Base-by-base conservation (phyloP, 2,113 vertebrate genomes). In the Centropus bengalensis region DNA sequence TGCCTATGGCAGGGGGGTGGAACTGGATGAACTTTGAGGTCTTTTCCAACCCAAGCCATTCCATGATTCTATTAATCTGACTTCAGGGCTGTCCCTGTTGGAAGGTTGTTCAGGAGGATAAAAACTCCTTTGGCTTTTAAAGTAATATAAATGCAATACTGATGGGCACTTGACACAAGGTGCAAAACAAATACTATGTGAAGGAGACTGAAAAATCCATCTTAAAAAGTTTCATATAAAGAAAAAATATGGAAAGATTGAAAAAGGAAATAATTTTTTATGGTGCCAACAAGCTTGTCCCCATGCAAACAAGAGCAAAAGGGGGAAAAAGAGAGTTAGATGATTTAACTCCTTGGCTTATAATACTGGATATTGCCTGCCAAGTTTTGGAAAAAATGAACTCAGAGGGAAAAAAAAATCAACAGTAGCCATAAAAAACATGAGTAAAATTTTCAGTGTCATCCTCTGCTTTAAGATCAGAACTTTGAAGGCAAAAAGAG, bases 101-200 rank as follows among this genome's bases (percentile, higher is more conserved):
- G 51, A 52, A 52, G 33, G 63, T 4, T n/a, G 19, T 21, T 88
- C 45, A 51, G 71, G 58, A 83, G 73, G 23, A 74, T 22, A 9
- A 63, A 71, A 63, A 7, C 12, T 55, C 24, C 40, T 26, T 28
- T 24, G 27, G 17, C 0, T 5, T n/a, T 75, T 71, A 6, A 55
- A 67, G 21, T 23, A 23, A 38, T 5, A 15, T 3, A 44, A 59
- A 40, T 27, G 10, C 0, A 0, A 40, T 6, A 27, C 16, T 21
- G 21, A 19, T 9, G 28, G 20, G 15, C 3, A 0, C 28, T 73
- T 23, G 40, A 47, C 10, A 23, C 26, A 22, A 27, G 0, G 12
- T 47, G 36, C 36, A 80, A 28, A 80, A 55, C n/a, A 62, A 95
- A 66, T 7, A 12, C 8, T 51, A 16, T n/a, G 30, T 3, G 47